Base-by-base conservation (phyloP, 2,888 invertebrate species). In the Drosophila nr. medialis region DNA sequence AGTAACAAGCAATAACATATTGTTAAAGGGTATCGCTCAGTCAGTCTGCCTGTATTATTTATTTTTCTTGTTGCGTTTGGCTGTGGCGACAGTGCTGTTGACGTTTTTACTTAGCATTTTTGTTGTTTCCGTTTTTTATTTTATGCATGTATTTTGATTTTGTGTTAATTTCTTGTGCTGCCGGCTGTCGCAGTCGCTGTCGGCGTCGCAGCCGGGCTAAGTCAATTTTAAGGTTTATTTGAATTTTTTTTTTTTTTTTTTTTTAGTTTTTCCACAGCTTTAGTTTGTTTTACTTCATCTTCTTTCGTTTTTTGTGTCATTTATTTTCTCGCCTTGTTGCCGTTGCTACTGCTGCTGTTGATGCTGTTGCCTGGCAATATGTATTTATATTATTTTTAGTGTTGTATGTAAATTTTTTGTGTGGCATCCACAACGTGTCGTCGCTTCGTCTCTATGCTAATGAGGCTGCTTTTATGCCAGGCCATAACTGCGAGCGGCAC, bases 221-320 rank as follows among this genome's bases (percentile, higher is more conserved):
- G 90, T 85, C 86, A 85, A 85, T 85, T 90, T 86, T 80, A 86
- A 86, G 89, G 90, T 89, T 83, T 86, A 90, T 86, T 85, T 85
- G 77, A 85, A 89, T 87, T 87, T 89, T 67, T 86, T 81, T 11
- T 32, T 78, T 11, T 32, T 78, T 66, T 73, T 24, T 40, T 51
- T 55, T 56, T 51, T 81, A 81, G 82, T 82, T 85, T 89, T 88
- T 71, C 65, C 54, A 45, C 30, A 45, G 62, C 56, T 56, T 64
- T 59, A 38, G 34, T 65, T 66, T 62, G 45, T 58, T 45, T 59
- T 42, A 30, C 40, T 56, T 40, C 40, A 21, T 61, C 45, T 49
- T 59, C 48, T 38, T 54, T 59, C 38, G 42, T 51, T 63, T 63
- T 50, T 59, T 24, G 68, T 68, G 56, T 58, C 66, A 60, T 65